Evolutionary conservation across 2,888 invertebrate species (phyloP).

Genomic region (Standfussiana lucernea): DNA sequence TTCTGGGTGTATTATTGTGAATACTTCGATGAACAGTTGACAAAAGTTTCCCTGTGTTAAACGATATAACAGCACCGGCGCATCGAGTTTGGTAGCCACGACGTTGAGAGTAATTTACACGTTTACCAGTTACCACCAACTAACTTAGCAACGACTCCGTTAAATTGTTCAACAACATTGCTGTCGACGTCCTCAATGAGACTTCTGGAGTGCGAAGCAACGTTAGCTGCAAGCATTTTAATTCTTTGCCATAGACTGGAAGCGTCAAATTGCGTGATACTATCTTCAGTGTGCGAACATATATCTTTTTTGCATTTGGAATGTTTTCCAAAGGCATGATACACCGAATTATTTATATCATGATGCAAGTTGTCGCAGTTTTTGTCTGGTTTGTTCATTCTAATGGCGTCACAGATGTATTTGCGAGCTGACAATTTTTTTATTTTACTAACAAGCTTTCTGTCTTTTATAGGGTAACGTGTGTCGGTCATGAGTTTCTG

Average conservation of each 20-base stretch:
- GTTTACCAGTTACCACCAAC: constrained; percentile 42
- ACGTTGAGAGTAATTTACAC: constrained; percentile 33
- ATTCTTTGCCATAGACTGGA: constrained; percentile 3
- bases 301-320: constrained; percentile 6
- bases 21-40: background rate
- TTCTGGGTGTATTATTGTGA: constrained; percentile 12
- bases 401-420: background rate
- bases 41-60: constrained; percentile 24
- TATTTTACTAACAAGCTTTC: background rate
- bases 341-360: background rate
- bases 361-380: constrained; percentile 8
- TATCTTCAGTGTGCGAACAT: background rate
- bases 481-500: constrained; percentile 3
- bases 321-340: constrained; percentile 5
- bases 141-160: constrained; percentile 12
- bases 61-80: constrained; percentile 39
- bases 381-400: background rate
- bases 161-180: constrained; percentile 9
- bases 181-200: constrained; percentile 9
- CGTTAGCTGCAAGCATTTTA: background rate
- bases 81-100: constrained; percentile 19
- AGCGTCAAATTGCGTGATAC: background rate
- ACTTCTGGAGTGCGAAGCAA: constrained; percentile 8
- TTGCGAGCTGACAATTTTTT: background rate
- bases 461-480: background rate